Evolutionary conservation across 2,797 vertebrate genomes (phyloP), one percentile per base, ranked within the genome.

Genomic region (Anguilla obscura): DNA sequence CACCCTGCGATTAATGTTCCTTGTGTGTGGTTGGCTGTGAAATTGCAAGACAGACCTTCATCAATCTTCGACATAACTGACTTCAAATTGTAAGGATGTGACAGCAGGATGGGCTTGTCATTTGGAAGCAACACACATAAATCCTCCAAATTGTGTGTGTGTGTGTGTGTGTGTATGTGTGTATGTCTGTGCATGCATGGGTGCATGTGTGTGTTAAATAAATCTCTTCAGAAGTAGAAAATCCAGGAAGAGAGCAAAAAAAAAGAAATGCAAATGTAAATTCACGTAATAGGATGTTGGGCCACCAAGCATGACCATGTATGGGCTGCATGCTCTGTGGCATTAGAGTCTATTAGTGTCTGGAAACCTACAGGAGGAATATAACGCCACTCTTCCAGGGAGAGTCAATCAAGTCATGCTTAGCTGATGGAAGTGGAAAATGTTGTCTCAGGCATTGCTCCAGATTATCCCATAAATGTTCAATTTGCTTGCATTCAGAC

Each of bases 401-500:
- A 66, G 27, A 66, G 63, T 66, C 24, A 66, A 27, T n/a, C 63
- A 66, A 7, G 5, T 66, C 63, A 69, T 7, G 9, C 63, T 69
- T 69, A 27, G 63, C 27, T n/a, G 63, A 63, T 63, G 21, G 58
- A 69, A n/a, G 63, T 69, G 63, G 63, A 69, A 69, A 69, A 69
- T 69, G 24, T 6, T 27, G 63, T 27, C 63, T 69, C 63, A 69
- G n/a, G 63, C 63, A 27, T 69, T 69, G 63, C 63, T 69, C n/a
- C 63, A 69, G 63, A 69, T 27, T 27, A 69, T 69, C 63, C 63
- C 63, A 69, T 69, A 69, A 69, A 69, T 69, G 63, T 69, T 69
- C 24, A 69, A n/a, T 69, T 24, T n/a, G 63, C 21, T 69, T 69
- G n/a, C 63, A 69, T n/a, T 69, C 6, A 69, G 63, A 27, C 58